Evolutionary conservation across 2,888 invertebrate species (phyloP).

Genomic region (Drosophila rubida): DNA sequence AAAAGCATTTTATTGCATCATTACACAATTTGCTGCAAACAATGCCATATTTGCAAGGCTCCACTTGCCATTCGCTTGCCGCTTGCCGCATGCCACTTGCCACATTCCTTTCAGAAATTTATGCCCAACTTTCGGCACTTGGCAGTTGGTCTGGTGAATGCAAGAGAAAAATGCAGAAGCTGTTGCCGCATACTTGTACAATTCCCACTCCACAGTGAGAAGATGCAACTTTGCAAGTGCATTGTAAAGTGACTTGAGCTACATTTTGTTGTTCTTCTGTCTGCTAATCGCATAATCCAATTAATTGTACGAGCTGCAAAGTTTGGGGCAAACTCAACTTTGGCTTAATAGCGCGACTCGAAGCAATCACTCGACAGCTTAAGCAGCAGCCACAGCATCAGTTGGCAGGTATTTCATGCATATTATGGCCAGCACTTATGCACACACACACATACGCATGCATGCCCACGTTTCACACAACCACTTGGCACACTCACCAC

Average conservation of each 20-base stretch:
- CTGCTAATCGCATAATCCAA: constrained; percentile 66
- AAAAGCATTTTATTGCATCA: constrained; percentile 65
- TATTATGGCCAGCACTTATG: constrained; percentile 54
- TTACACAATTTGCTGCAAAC: constrained; percentile 62
- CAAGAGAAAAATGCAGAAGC: constrained; percentile 18
- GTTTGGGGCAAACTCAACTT: constrained; percentile 24
- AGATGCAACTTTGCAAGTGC: constrained; percentile 6
- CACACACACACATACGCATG: constrained; percentile 21
- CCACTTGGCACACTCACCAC: constrained; percentile 10
- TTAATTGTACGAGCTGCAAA: constrained; percentile 47
- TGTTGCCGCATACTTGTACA: constrained; percentile 6
- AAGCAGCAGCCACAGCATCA: constrained; percentile 17
- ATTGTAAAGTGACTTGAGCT: constrained; percentile 14
- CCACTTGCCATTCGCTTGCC: constrained; percentile 7
- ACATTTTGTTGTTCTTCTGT: constrained; percentile 17
- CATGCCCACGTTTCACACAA: constrained; percentile 16
- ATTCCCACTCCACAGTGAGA: neutral
- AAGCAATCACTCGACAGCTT: constrained; percentile 23
- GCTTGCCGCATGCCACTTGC: constrained; percentile 11
- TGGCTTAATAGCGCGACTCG: constrained; percentile 11
- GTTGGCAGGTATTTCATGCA: constrained; percentile 54
- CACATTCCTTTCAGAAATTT: constrained; percentile 25
- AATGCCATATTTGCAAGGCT: constrained; percentile 27
- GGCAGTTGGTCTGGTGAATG: constrained; percentile 6
- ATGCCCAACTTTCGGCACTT: constrained; percentile 33